phyloP scores from a whole-genome alignment of 1,140 invertebrate species.

The Diachasmimorpha longicaudata region DNA sequence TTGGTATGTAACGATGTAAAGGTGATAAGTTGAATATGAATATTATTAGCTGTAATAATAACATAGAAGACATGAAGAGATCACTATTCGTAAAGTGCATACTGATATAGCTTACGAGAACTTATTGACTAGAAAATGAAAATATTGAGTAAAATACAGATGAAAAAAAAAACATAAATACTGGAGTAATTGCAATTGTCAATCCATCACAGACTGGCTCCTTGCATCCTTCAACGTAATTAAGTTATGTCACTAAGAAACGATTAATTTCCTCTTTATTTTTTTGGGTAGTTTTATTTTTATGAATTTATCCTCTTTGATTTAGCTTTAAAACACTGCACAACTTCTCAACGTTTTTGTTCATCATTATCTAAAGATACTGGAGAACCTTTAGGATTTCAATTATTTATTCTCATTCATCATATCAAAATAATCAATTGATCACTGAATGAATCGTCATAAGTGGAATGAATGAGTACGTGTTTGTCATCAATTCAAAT shows the following conservation, averaged over 20 bases:
- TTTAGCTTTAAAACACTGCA: slow-evolving; percentile 33
- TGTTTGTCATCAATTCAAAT: slow-evolving; percentile 3
- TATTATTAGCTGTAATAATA: slow-evolving; percentile 48
- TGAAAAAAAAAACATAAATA: slow-evolving; percentile 18
- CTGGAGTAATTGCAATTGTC: slow-evolving; percentile 2
- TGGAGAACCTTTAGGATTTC: not conserved
- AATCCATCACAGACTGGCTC: slow-evolving; percentile 7
- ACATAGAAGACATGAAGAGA: slow-evolving; percentile 26
- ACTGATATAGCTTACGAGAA: slow-evolving; percentile 33
- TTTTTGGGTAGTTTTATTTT: slow-evolving; percentile 11
- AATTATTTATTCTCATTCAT: not conserved
- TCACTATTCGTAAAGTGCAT: slow-evolving; percentile 34
- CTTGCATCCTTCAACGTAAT: slow-evolving; percentile 9
- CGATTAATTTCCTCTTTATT: not conserved
- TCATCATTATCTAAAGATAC: not conserved
- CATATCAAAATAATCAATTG: slow-evolving; percentile 14
- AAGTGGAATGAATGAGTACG: slow-evolving; percentile 10
- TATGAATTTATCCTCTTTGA: not conserved
- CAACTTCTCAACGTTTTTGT: slow-evolving; percentile 19
- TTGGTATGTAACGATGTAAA: slow-evolving; percentile 48
- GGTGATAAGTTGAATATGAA: slow-evolving; percentile 55
- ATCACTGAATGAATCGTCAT: slow-evolving; percentile 12
- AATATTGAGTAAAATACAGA: slow-evolving; percentile 17
- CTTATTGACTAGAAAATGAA: slow-evolving; percentile 26
- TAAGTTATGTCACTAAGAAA: not conserved